These are phyloP conservation scores for Phania funesta DNA, from an alignment of 2,888 invertebrate genomes.

Conservation along the genomic window DNA sequence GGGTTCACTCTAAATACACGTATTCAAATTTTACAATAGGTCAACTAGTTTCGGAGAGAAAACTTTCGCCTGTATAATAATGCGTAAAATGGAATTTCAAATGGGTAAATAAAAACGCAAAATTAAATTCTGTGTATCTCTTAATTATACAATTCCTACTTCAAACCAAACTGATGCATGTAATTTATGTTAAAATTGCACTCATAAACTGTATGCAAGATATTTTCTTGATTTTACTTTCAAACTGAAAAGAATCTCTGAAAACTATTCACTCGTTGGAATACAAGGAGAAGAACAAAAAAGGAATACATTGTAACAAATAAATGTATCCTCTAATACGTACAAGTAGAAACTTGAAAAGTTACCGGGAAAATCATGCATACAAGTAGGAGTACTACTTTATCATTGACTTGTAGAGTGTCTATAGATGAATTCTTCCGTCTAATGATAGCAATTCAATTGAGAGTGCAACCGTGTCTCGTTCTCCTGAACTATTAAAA, in stretches of 20 bases:
- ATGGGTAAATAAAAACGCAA: no score
- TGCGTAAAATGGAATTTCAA: no score
- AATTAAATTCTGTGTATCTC: no score
- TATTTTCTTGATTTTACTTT: neutral
- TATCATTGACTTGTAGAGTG: no score
- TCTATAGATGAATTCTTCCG: conserved; percentile 2
- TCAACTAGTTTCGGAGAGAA: no score
- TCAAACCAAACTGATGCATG: conserved; percentile 27
- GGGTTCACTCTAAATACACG: no score
- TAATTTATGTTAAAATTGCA: conserved; percentile 28
- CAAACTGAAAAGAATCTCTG: neutral
- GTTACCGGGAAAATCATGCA: conserved; percentile 10
- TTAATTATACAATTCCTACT: conserved; percentile 15
- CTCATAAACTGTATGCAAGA: conserved; percentile 28
- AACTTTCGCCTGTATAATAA: no score
- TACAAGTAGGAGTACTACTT: neutral
- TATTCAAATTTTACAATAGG: no score
- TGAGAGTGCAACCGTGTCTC: conserved; percentile 9
- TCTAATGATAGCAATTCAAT: no score
- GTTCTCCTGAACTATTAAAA: conserved; percentile 6
- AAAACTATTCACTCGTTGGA: conserved; percentile 9
- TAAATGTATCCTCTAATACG: conserved; percentile 18
- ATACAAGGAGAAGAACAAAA: neutral
- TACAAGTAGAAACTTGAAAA: conserved; percentile 11
- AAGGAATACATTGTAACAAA: neutral